Percentiles rank a stretch among this genome's conserved stretches.
phyloP scores from a whole-genome alignment of 2,888 invertebrate genomes.

The Mellilla xanthometata region DNA sequence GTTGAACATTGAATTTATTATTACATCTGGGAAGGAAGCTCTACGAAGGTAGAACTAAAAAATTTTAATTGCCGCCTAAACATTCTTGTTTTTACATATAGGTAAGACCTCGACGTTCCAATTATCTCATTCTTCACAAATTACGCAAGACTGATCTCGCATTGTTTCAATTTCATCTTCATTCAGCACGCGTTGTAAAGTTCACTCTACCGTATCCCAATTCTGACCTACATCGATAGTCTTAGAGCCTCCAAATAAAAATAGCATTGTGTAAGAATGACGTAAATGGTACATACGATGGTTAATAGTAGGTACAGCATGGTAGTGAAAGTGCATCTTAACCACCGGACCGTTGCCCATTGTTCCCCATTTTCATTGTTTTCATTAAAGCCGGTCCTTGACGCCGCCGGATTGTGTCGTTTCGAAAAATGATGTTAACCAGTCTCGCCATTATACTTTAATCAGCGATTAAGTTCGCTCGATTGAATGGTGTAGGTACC shows the following conservation, averaged over 20 bases:
- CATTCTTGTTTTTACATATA: neutral
- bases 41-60: slow-evolving; percentile 6
- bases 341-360: slow-evolving; percentile 69
- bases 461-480: slow-evolving; percentile 9
- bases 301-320: slow-evolving; percentile 65
- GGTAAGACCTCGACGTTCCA: slow-evolving; percentile 25
- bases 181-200: slow-evolving; percentile 18
- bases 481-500: slow-evolving; percentile 3
- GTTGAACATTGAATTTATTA: too few relatives aligned
- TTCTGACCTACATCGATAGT: slow-evolving; percentile 46
- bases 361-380: slow-evolving; percentile 73
- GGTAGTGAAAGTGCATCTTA: slow-evolving; percentile 74
- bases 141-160: slow-evolving; percentile 29
- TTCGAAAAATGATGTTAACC: slow-evolving; percentile 18
- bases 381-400: slow-evolving; percentile 66
- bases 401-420: slow-evolving; percentile 48
- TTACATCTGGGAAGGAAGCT: slow-evolving; percentile 14
- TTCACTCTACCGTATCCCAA: slow-evolving; percentile 35
- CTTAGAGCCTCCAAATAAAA: slow-evolving; percentile 38
- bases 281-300: slow-evolving; percentile 50
- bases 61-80: slow-evolving; percentile 13
- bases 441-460: slow-evolving; percentile 8
- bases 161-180: slow-evolving; percentile 24
- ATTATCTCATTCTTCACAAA: slow-evolving; percentile 27
- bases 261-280: slow-evolving; percentile 64